A percentile compares a stretch with the other conserved stretches of the same genome.
phyloP scores from a whole-genome alignment of 2,113 vertebrate species.

The Ailuropoda melanoleuca region DNA sequence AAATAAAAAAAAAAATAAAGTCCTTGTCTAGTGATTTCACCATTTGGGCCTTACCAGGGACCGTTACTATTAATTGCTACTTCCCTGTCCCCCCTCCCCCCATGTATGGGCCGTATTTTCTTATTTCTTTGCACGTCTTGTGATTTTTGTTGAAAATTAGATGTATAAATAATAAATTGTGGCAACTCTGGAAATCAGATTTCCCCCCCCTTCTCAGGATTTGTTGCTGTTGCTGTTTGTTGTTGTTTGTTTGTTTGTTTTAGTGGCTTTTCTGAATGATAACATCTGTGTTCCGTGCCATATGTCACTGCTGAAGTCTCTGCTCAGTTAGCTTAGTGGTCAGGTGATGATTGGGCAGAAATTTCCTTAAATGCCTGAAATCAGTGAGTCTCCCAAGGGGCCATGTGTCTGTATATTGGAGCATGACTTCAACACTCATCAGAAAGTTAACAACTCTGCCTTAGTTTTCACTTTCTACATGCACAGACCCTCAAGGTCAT shows the following conservation, averaged over 20 bases:
- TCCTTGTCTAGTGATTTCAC: neutral
- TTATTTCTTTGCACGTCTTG: neutral
- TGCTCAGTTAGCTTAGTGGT: neutral
- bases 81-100: neutral
- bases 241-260: neutral
- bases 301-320: neutral
- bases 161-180: neutral
- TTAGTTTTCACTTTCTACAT: neutral
- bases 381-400: neutral
- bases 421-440: neutral
- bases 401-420: neutral
- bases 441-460: neutral
- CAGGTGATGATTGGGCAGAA: neutral
- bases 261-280: neutral
- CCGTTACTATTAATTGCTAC: neutral
- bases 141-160: neutral
- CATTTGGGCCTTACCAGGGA: neutral
- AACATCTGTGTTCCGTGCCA: neutral
- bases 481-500: neutral
- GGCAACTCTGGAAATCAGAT: neutral
- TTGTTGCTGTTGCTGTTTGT: neutral
- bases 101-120: neutral
- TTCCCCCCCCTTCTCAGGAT: neutral
- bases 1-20: neutral
- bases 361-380: neutral